These are phyloP conservation scores for Aproaerema taeniolella DNA, from an alignment of 2,888 invertebrate genomes.

Conservation along the genomic window DNA sequence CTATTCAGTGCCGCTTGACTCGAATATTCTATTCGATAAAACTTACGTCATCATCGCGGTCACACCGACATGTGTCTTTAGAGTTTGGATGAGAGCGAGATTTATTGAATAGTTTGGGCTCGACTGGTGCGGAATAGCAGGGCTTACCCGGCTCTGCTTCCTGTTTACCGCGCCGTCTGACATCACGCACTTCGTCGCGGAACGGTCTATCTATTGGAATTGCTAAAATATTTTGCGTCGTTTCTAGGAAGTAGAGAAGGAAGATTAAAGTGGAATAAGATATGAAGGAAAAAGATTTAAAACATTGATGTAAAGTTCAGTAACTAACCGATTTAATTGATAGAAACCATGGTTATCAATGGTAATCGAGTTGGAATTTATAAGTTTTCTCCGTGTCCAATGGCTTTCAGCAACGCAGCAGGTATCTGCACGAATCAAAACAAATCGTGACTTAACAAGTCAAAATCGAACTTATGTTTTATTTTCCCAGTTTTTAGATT, in stretches of 20 bases:
- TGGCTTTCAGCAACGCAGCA: too few relatives aligned
- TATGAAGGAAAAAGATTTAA: too few relatives aligned
- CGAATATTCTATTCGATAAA: conserved; percentile 17
- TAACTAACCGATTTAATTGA: too few relatives aligned
- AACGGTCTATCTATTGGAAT: conserved; percentile 30
- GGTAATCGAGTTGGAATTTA: too few relatives aligned
- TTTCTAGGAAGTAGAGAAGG: background rate
- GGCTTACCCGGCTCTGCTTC: conserved; percentile 48
- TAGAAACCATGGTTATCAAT: too few relatives aligned
- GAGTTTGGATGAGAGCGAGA: conserved; percentile 7
- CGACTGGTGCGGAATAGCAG: conserved; percentile 12
- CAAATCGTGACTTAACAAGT: too few relatives aligned
- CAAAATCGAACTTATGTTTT: too few relatives aligned
- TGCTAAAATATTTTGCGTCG: background rate
- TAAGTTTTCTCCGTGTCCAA: too few relatives aligned
- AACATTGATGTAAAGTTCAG: too few relatives aligned
- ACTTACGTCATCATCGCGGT: conserved; percentile 15
- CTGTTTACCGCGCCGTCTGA: conserved; percentile 60
- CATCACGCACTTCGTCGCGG: conserved; percentile 30
- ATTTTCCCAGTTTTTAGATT: too few relatives aligned
- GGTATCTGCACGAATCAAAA: too few relatives aligned
- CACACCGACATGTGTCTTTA: conserved; percentile 10
- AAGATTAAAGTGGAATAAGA: too few relatives aligned
- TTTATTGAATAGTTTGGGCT: conserved; percentile 10
- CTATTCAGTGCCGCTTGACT: conserved; percentile 12